Base-by-base conservation (phyloP, 2,113 vertebrate genomes). In the Leptosomus discolor region DNA sequence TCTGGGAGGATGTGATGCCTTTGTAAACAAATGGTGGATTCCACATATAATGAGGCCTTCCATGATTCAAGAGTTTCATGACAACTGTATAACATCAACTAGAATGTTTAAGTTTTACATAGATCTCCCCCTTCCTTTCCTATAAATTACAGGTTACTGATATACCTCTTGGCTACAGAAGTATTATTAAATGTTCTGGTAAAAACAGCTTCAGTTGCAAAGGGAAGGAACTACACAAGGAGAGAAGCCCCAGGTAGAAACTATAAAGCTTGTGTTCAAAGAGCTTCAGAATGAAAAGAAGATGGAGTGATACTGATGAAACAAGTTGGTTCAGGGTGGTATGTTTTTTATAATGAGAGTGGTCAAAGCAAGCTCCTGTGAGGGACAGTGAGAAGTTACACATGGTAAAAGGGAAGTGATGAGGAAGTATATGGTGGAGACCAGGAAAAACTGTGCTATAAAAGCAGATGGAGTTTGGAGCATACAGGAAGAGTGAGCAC, bases 21-120 rank as follows among this genome's bases (percentile, higher is more conserved):
- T 74, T 89, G 68, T 92, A 91, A 94, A 96, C 26, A 95, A 92
- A 92, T 34, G 20, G 5, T 84, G 51, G 65, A 80, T 84, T 96
- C 63, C 37, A 58, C 23, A 45, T 70, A 57, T 67, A 92, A 87
- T 74, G 48, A 91, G 29, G 15, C 30, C 89, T 94, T 81, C n/a
- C 29, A n/a, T 34, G 41, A 89, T 63, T 95, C 41, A 77, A 43
- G 58, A 43, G n/a, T 86, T 92, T 91, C 80, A 12, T 82, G 89
- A 84, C n/a, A 67, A 27, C 63, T 36, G 4, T 67, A n/a, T 77
- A 77, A 65, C 48, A 69, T 80, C 45, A 77, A n/a, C 11, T 36
- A 77, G 50, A 83, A 83, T 26, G 4, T 57, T 3, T 15, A 65
- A 69, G 4, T 53, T 61, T 34, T 45, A 56, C 30, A 56, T 2